phyloP scores from a whole-genome alignment of 2,113 vertebrate genomes.

The Abramis brama region DNA sequence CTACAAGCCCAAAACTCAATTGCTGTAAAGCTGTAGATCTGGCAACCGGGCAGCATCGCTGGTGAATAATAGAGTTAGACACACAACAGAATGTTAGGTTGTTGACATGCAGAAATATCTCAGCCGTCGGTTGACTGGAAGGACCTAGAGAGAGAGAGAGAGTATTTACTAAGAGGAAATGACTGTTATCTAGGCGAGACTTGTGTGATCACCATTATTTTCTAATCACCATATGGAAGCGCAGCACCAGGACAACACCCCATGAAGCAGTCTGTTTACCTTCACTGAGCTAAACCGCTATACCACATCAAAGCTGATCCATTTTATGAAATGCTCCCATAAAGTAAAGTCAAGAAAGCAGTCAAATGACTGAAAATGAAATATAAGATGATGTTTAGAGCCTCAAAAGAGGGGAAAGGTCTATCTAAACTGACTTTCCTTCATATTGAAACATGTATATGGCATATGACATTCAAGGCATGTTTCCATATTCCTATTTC shows the following conservation, averaged over 20 bases:
- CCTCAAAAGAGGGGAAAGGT: no score
- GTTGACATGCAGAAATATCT: background rate
- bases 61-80: background rate
- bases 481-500: no score
- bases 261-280: constrained; percentile 1
- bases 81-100: background rate
- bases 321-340: background rate
- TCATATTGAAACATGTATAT: no score
- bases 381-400: background rate
- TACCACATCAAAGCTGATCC: background rate
- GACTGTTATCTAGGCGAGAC: constrained; percentile 40
- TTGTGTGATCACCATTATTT: constrained; percentile 50
- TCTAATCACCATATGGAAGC: constrained; percentile 50
- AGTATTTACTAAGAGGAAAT: constrained; percentile 30
- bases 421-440: no score
- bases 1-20: background rate
- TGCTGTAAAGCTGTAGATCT: background rate
- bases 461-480: no score
- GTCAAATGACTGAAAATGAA: background rate
- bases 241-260: constrained; percentile 25
- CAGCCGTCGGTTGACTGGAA: background rate
- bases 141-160: background rate
- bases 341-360: background rate
- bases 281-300: background rate
- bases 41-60: background rate